Evolutionary conservation across 2,113 vertebrate genomes (phyloP), one percentile per base, ranked within the genome.

Genomic region (Phodopus roborovskii): DNA sequence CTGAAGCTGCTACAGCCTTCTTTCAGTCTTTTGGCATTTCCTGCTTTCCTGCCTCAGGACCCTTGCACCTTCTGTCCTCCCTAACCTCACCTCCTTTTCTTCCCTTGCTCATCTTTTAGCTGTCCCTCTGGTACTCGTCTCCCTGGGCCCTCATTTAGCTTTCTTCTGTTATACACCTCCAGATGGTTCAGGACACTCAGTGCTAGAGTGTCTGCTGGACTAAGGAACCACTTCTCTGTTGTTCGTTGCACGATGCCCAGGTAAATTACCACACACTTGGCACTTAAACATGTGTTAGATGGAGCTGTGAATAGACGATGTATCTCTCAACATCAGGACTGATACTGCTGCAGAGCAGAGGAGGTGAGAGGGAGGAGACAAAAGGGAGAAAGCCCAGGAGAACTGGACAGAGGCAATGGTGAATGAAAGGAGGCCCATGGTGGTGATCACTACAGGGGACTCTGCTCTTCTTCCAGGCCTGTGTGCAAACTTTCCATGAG

Each of bases 401-500:
- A 86, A 36, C 64, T 50, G 77, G 81, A 48, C 56, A 74, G 33
- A 92, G 2, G n/a, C 33, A 36, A n/a, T 16, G 9, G 66, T 74
- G 90, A 53, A 36, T 74, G 90, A 53, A 36, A 1, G 0, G 28
- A 39, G 28, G 62, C n/a, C 39, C 20, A 5, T 28, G 36, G 30
- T 20, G 15, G 19, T 39, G 60, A 91, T 97, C 83, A 96, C 42
- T 53, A 48, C 48, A 30, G 19, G 24, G 56, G 28, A 42, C 15
- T 48, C 0, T 10, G 1, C 0, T 66, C 33, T 96, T 83, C 78
- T 98, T 96, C 0, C 92, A 98, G 96, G 94, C 73, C 93, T 98
- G 98, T 78, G 91, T 98, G 0, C 95, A 97, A 86, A 97, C 95
- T 88, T 98, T 98, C 96, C 82, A 90, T 75, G 97, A 98, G 78